A percentile compares a stretch with the other conserved stretches of the same genome.
Evolutionary conservation across 2,797 vertebrate species (phyloP).

Genomic region (Pseudochaenichthys georgianus): DNA sequence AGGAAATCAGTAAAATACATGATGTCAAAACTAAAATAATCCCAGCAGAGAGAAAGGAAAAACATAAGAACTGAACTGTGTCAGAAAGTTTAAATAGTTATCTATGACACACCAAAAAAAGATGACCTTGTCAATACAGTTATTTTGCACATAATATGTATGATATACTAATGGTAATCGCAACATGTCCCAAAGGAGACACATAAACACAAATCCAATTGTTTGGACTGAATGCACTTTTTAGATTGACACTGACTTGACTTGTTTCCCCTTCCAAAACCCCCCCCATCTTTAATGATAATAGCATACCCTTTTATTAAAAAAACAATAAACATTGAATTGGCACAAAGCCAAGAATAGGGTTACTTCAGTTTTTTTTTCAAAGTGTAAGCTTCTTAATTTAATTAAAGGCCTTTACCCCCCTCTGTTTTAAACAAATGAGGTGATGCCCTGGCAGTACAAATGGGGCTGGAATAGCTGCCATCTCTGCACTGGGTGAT

Average conservation of each 20-base stretch:
- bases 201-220: conserved; percentile 10
- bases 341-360: conserved; percentile 63
- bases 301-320: conserved; percentile 59
- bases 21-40: conserved; percentile 64
- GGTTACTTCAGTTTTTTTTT: conserved; percentile 29
- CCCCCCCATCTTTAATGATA: conserved; percentile 46
- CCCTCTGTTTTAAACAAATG: conserved; percentile 72
- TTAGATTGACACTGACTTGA: conserved; percentile 58
- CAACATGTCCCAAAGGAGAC: conserved; percentile 16
- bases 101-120: background rate
- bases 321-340: conserved; percentile 63
- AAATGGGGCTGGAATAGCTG: conserved; percentile 57
- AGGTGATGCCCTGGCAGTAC: conserved; percentile 68
- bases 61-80: conserved; percentile 37
- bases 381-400: conserved; percentile 61
- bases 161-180: background rate
- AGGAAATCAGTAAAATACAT: conserved; percentile 66
- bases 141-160: background rate
- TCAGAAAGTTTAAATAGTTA: conserved; percentile 43
- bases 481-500: conserved; percentile 66
- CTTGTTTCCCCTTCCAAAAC: conserved; percentile 56
- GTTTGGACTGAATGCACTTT: conserved; percentile 41
- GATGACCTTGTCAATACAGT: conserved; percentile 11
- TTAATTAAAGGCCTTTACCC: conserved; percentile 67
- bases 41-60: conserved; percentile 49